These are phyloP conservation scores for Lonchura striata DNA, from an alignment of 2,113 vertebrate species.

Conservation along the genomic window DNA sequence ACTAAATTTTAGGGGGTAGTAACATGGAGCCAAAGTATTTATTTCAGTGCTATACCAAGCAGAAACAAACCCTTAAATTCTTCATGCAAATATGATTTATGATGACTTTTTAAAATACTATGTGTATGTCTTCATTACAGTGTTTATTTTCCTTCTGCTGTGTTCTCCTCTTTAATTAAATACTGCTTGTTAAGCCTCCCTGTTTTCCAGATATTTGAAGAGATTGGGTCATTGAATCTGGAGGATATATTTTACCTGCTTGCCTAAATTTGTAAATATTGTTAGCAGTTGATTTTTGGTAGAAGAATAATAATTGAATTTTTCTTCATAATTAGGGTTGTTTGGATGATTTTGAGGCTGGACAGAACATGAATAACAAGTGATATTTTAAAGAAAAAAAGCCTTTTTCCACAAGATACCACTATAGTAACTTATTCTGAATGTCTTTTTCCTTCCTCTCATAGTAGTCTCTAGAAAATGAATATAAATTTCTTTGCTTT, in stretches of 20 bases:
- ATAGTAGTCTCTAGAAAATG: background rate
- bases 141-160: background rate
- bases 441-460: background rate
- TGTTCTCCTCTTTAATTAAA: background rate
- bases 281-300: background rate
- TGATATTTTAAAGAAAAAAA: background rate
- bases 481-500: background rate
- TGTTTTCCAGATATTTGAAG: background rate
- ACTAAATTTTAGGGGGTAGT: rapidly evolving
- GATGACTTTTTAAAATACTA: background rate
- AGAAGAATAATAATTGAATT: background rate
- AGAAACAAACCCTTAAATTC: background rate
- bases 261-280: background rate
- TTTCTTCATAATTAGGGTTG: background rate
- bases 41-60: background rate
- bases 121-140: rapidly evolving
- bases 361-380: background rate
- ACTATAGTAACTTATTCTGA: background rate
- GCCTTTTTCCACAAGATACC: background rate
- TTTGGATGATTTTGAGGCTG: background rate
- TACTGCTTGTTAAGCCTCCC: background rate
- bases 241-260: background rate
- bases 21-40: background rate
- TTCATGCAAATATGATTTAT: background rate
- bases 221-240: background rate